These are phyloP conservation scores for Chauna torquata DNA, from an alignment of 2,113 vertebrate genomes.

Conservation along the genomic window DNA sequence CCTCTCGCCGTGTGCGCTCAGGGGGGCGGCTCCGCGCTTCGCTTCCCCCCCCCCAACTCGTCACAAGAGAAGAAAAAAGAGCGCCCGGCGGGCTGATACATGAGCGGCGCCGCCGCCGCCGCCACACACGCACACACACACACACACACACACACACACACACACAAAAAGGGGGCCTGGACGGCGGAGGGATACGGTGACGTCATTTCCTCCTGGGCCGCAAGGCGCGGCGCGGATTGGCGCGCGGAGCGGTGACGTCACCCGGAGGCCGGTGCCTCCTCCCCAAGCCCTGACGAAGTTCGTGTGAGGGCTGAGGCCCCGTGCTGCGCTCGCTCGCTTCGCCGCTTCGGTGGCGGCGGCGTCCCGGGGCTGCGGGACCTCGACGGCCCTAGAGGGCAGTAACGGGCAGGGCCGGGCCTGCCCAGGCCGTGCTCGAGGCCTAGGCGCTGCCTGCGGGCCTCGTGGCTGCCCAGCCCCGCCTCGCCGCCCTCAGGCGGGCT, in stretches of 20 bases:
- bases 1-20: background rate
- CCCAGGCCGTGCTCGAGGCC: background rate
- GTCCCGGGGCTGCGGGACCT: too few species aligned
- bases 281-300: constrained; percentile 39
- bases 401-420: too few species aligned
- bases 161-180: constrained; percentile 55
- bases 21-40: background rate
- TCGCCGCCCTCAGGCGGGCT: background rate
- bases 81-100: constrained; percentile 70
- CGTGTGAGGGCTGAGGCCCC: too few species aligned
- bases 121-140: constrained; percentile 68
- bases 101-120: constrained; percentile 54
- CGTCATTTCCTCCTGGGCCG: constrained; percentile 68
- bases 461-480: too few species aligned
- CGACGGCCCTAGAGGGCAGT: too few species aligned
- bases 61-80: constrained; percentile 30
- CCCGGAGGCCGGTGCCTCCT: background rate
- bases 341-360: too few species aligned
- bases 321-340: too few species aligned
- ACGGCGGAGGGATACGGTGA: constrained; percentile 73
- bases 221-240: background rate
- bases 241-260: constrained; percentile 21
- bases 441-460: background rate
- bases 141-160: constrained; percentile 66
- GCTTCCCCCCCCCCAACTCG: background rate